phyloP scores from a whole-genome alignment of 2,113 vertebrate species.

The Melierax canorus region DNA sequence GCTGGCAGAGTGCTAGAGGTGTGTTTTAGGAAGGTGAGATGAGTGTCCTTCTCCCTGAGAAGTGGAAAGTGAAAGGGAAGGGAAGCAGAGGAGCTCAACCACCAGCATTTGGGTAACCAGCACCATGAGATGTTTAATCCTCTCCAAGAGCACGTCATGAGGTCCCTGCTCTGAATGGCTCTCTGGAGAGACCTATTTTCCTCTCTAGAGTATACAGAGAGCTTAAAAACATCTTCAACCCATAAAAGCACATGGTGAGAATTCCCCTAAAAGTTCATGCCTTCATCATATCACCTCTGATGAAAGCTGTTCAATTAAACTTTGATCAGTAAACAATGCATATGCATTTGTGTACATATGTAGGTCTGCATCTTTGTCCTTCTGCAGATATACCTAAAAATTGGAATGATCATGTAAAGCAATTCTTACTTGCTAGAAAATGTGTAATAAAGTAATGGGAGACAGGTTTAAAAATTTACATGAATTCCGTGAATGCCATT shows the following conservation, averaged over 20 bases:
- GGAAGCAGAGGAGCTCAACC: neutral
- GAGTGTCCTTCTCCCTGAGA: neutral
- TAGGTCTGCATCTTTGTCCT: neutral
- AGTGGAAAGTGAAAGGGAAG: neutral
- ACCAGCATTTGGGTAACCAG: neutral
- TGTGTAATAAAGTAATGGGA: neutral
- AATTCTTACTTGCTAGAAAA: neutral
- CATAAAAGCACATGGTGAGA: neutral
- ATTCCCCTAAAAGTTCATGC: neutral
- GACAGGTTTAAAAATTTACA: neutral
- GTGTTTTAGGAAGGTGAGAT: neutral
- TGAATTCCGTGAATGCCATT: neutral
- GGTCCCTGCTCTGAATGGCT: neutral
- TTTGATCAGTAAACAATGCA: neutral
- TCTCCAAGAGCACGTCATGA: neutral
- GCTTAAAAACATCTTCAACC: neutral
- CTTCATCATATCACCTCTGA: neutral
- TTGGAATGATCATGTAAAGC: neutral
- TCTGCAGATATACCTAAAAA: neutral
- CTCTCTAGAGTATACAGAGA: neutral
- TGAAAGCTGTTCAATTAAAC: neutral
- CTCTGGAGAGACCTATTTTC: neutral
- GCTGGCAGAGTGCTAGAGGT: neutral
- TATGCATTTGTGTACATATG: neutral
- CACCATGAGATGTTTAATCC: rapidly evolving